Evolutionary conservation across 1,140 invertebrate genomes (phyloP).

Genomic region (Eciton burchellii): DNA sequence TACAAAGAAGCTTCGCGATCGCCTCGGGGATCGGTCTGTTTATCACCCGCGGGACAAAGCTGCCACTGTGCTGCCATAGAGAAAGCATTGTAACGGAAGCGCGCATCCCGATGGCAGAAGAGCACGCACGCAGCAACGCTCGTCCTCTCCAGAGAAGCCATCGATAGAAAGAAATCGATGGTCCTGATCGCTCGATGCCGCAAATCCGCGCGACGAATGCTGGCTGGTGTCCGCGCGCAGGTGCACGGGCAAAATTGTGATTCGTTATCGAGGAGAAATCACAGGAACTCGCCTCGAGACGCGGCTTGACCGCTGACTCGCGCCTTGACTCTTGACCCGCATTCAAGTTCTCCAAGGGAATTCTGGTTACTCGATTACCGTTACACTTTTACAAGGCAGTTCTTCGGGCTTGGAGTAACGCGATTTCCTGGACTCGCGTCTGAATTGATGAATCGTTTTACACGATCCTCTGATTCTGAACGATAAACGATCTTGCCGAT

Average conservation of each 20-base stretch:
- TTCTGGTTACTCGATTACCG: too few species aligned
- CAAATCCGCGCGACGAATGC: not conserved
- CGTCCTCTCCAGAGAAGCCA: conserved; percentile 55
- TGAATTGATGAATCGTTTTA: too few species aligned
- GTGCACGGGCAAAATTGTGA: conserved; percentile 12
- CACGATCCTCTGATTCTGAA: too few species aligned
- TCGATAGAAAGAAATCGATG: too few species aligned
- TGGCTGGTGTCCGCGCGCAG: not conserved
- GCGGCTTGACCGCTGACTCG: not conserved
- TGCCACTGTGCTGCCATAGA: conserved; percentile 65
- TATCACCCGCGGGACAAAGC: conserved; percentile 65
- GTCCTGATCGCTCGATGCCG: not conserved
- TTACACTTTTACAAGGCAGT: too few species aligned
- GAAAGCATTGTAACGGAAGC: conserved; percentile 64
- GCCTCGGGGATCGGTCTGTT: conserved; percentile 48
- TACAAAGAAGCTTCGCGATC: conserved; percentile 42
- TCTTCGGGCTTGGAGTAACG: too few species aligned
- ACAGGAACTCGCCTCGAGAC: not conserved
- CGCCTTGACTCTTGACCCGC: not conserved
- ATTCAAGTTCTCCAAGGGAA: not conserved
- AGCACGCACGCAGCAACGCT: conserved; percentile 8
- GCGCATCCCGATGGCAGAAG: conserved; percentile 48
- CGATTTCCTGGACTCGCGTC: too few species aligned
- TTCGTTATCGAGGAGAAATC: conserved; percentile 16
- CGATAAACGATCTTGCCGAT: too few species aligned